Evolutionary conservation across 1,140 invertebrate species (phyloP).

Genomic region (Procambarus virginalis): DNA sequence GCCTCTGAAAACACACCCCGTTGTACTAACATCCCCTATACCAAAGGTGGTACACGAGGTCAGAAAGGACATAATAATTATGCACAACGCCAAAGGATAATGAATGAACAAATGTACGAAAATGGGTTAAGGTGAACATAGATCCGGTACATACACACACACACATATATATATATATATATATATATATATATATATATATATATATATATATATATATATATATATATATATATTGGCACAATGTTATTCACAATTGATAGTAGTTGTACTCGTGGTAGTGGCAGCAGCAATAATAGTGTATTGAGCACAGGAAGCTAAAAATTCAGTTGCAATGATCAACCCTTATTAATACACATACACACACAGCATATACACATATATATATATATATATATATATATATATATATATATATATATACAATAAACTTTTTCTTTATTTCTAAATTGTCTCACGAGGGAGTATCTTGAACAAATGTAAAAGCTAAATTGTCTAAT

Average conservation of each 20-base stretch:
- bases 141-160: too few species aligned
- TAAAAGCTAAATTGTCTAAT: too few species aligned
- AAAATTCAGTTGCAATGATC: constrained; percentile 6
- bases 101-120: neutral
- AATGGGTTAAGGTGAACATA: constrained; percentile 40
- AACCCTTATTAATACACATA: neutral
- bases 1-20: neutral
- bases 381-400: neutral
- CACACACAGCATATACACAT: neutral
- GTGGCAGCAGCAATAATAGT: neutral
- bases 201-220: too few species aligned
- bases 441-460: too few species aligned
- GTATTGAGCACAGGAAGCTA: constrained; percentile 24
- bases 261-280: neutral
- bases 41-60: constrained; percentile 18
- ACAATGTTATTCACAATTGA: constrained; percentile 37
- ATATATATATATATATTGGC: constrained; percentile 23
- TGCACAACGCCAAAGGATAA: neutral
- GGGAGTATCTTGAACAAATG: too few species aligned
- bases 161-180: too few species aligned
- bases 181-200: neutral
- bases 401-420: constrained; percentile 2
- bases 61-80: constrained; percentile 9
- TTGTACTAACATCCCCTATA: constrained; percentile 34
- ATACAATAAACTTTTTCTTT: too few species aligned